Percentiles rank a stretch among this genome's conserved stretches.
phyloP scores from a whole-genome alignment of 2,888 invertebrate genomes.

The Epiblema foenella region DNA sequence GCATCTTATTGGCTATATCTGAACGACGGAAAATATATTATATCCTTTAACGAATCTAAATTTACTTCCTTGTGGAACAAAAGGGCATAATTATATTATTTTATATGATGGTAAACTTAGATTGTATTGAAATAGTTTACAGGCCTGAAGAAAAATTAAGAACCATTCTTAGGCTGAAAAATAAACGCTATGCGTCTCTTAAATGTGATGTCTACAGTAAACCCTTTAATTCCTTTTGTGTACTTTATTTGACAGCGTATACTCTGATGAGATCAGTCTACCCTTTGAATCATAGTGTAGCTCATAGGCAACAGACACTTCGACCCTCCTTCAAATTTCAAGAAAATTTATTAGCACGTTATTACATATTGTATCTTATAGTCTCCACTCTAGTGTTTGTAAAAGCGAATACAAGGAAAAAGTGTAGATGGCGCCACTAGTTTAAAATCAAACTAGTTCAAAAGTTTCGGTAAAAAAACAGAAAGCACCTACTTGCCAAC shows the following conservation, averaged over 20 bases:
- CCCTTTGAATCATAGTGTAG: no score
- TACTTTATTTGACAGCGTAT: neutral
- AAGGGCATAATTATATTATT: slow-evolving; percentile 37
- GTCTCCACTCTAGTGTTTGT: no score
- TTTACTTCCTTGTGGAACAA: slow-evolving; percentile 36
- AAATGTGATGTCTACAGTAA: neutral
- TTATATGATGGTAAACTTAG: slow-evolving; percentile 22
- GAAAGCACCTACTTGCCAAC: no score
- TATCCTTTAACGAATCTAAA: slow-evolving; percentile 32
- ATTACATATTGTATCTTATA: no score
- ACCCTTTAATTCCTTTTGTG: neutral
- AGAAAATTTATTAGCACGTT: no score
- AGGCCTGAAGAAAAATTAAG: neutral
- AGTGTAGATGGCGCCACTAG: no score
- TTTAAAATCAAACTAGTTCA: no score
- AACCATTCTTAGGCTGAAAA: neutral
- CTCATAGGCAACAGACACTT: no score
- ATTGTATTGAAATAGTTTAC: slow-evolving; percentile 12
- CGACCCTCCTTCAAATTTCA: no score
- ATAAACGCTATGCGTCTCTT: neutral
- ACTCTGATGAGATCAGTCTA: no score
- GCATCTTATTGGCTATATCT: slow-evolving; percentile 42
- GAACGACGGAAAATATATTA: slow-evolving; percentile 30
- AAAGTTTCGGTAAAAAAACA: no score
- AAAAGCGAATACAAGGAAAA: no score